Evolutionary conservation across 1,140 invertebrate species (phyloP).

Genomic region (Brachionus manjavacas): DNA sequence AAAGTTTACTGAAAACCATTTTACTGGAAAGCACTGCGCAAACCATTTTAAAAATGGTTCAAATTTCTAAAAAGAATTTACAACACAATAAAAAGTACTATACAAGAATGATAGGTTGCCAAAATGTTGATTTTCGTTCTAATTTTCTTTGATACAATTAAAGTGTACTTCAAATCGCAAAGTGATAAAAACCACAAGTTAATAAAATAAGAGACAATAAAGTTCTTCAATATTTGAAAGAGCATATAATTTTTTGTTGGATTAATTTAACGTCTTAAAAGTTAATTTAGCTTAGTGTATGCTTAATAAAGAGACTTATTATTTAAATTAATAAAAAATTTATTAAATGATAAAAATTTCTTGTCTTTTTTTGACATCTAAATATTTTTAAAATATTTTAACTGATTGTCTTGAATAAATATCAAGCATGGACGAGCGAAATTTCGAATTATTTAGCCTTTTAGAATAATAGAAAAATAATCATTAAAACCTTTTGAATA

Average conservation of each 20-base stretch:
- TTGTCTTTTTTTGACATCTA: not conserved
- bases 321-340: not conserved
- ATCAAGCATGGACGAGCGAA: not conserved
- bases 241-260: not conserved
- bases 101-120: too few relatives aligned
- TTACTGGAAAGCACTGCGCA: too few relatives aligned
- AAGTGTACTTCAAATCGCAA: too few relatives aligned
- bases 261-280: not conserved
- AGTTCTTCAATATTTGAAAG: not conserved
- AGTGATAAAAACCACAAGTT: too few relatives aligned
- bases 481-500: not conserved
- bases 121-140: too few relatives aligned
- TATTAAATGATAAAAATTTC: too few relatives aligned
- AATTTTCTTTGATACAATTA: too few relatives aligned
- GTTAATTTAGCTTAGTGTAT: not conserved
- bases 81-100: too few relatives aligned
- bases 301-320: not conserved
- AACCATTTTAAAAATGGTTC: too few relatives aligned
- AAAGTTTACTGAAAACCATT: too few relatives aligned
- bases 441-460: not conserved
- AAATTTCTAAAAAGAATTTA: too few relatives aligned
- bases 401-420: not conserved
- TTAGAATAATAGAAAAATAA: not conserved
- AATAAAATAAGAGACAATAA: not conserved
- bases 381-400: not conserved